Evolutionary conservation across 2,888 invertebrate species (phyloP).

Genomic region (Acanthosoma haemorrhoidale): DNA sequence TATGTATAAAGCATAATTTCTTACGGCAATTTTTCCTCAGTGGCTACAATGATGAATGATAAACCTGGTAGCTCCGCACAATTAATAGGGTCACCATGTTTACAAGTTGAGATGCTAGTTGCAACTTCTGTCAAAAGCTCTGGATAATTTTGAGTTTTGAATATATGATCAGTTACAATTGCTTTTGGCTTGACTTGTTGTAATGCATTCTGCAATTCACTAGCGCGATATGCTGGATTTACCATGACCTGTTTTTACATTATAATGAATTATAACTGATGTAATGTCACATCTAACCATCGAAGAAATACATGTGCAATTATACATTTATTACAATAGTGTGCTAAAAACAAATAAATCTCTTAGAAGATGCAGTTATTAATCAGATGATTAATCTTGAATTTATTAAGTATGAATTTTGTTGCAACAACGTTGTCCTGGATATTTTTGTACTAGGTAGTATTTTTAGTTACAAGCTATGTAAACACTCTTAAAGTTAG

Average conservation of each 20-base stretch:
- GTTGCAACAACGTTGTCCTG: too few relatives aligned
- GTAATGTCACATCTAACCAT: too few relatives aligned
- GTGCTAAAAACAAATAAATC: too few relatives aligned
- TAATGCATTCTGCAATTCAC: slow-evolving; percentile 66
- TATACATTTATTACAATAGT: too few relatives aligned
- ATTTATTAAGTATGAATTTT: too few relatives aligned
- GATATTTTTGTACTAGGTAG: too few relatives aligned
- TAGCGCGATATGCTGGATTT: slow-evolving; percentile 66
- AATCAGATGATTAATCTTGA: too few relatives aligned
- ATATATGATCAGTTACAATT: slow-evolving; percentile 58
- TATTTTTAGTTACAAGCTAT: too few relatives aligned
- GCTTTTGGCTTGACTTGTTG: slow-evolving; percentile 64
- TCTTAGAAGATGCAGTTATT: too few relatives aligned
- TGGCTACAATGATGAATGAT: slow-evolving; percentile 54
- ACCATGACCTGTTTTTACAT: slow-evolving; percentile 57
- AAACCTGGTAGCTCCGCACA: slow-evolving; percentile 52
- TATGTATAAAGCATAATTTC: too few relatives aligned
- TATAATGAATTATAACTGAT: not conserved
- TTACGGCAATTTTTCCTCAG: slow-evolving; percentile 54
- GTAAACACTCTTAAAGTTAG: too few relatives aligned
- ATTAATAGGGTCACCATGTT: slow-evolving; percentile 43
- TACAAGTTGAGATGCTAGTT: slow-evolving; percentile 52
- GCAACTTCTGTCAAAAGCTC: slow-evolving; percentile 55
- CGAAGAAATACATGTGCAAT: too few relatives aligned
- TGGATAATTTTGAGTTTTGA: slow-evolving; percentile 62